phyloP scores from a whole-genome alignment of 2,113 vertebrate species.

The Cottus gobio region DNA sequence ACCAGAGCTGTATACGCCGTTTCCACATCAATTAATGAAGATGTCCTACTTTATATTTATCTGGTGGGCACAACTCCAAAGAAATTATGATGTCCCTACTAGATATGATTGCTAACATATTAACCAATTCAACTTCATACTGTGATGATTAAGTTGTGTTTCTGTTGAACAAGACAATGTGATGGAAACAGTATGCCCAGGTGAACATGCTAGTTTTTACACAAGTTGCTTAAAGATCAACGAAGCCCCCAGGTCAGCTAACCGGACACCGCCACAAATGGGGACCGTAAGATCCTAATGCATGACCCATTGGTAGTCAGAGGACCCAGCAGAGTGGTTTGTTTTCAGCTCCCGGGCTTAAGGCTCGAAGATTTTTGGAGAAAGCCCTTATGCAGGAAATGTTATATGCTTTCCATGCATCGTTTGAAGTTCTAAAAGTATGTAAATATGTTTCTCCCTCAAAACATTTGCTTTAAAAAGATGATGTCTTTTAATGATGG shows the following conservation, averaged over 20 bases:
- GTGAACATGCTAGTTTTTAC: constrained; percentile 2
- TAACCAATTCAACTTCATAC: too few relatives aligned
- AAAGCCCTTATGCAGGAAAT: too few relatives aligned
- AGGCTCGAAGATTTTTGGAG: background rate
- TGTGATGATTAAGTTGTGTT: too few relatives aligned
- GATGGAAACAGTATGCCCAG: too few relatives aligned
- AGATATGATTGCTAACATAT: too few relatives aligned
- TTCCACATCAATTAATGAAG: too few relatives aligned
- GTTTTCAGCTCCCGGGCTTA: background rate
- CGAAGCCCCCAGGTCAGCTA: constrained; percentile 16
- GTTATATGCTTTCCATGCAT: background rate
- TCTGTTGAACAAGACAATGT: background rate
- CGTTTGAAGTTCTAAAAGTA: background rate
- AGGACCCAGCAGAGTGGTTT: background rate
- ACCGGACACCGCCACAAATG: constrained; percentile 7
- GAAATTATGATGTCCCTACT: too few relatives aligned
- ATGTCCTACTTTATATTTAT: too few relatives aligned
- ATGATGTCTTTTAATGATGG: background rate
- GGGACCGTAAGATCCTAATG: too few relatives aligned
- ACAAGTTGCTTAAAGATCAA: constrained; percentile 17
- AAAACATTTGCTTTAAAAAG: background rate
- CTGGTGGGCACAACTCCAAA: too few relatives aligned
- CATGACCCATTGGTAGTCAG: background rate
- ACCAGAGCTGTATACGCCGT: too few relatives aligned
- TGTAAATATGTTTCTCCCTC: background rate